Base-by-base conservation (phyloP, 2,113 vertebrate species). In the Scopus umbretta region DNA sequence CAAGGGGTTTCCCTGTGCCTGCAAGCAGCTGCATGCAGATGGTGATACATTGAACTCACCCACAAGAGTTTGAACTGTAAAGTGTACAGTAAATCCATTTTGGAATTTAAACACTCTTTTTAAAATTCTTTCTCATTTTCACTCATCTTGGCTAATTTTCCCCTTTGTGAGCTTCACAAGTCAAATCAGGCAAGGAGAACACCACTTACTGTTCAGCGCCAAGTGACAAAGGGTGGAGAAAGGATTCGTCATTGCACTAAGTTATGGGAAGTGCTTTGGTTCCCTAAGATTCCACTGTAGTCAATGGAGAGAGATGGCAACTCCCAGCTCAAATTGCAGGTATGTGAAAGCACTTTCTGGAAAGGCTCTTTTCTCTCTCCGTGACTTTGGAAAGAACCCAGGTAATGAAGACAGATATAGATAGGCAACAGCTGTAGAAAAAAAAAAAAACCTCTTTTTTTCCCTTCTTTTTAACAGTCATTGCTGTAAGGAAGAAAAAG, bases 311-410 rank as follows among this genome's bases (percentile, higher is more conserved):
- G 53, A 83, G 42, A 95, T 74, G 94, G 86, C 79, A 95, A 80
- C 74, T 90, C 82, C 88, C 19, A 4, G 65, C 91, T 97, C 86
- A 92, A 81, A 91, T 91, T 84, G 86, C 92, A 96, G 83, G 91
- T 96, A 84, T 78, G 62, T 76, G 63, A 90, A 90, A 94, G 45
- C 25, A 17, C 29, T 82, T 17, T 78, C 85, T 80, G 63, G 80
- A 86, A 94, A 92, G 85, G 29, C 27, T 92, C 56, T 92, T 84
- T 93, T 86, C 40, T 56, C 20, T 52, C 40, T 81, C 68, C 3
- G 3, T 65, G 53, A 43, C 29, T 95, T 96, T 91, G 68, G 91
- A 93, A 91, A 76, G 36, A 85, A 59, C 38, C 52, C 50, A 73
- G 50, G 63, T 80, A 85, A 92, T 42, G 63, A 88, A 89, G 83